Percentiles rank a stretch among this genome's conserved stretches.
Evolutionary conservation across 2,888 invertebrate species (phyloP).

Genomic region (Cataglyphis rosenhaueri): DNA sequence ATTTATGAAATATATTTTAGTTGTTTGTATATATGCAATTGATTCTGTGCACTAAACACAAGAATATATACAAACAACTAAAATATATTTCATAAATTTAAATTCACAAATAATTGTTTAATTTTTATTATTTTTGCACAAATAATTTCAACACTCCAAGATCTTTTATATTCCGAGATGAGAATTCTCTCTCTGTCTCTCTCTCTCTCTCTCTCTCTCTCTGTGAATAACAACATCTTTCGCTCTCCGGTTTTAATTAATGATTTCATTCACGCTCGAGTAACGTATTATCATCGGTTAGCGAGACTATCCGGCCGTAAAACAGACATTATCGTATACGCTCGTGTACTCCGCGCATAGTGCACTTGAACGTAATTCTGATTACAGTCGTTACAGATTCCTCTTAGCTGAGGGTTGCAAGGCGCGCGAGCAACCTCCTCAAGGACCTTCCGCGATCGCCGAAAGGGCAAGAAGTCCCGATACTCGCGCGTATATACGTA

Average conservation of each 20-base stretch:
- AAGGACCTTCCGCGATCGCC: constrained; percentile 40
- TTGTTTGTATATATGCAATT: not conserved
- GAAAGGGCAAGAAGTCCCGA: constrained; percentile 48
- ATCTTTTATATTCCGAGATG: not conserved
- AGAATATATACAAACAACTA: not conserved
- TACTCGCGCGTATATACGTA: too few relatives aligned
- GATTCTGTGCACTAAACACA: not conserved
- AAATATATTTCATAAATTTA: not conserved
- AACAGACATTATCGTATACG: constrained; percentile 42
- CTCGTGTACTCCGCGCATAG: not conserved
- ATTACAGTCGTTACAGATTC: constrained; percentile 28
- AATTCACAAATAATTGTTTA: not conserved
- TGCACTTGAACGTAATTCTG: constrained; percentile 45
- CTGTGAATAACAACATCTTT: not conserved
- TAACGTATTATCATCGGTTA: constrained; percentile 28
- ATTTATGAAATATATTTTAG: not conserved
- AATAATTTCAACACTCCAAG: not conserved
- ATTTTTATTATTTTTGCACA: not conserved
- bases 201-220: not conserved
- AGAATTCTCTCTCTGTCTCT: not conserved
- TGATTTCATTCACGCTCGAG: not conserved
- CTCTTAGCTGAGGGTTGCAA: not conserved
- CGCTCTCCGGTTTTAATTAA: not conserved
- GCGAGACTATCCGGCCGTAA: constrained; percentile 20
- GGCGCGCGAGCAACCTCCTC: constrained; percentile 30